Evolutionary conservation across 2,797 vertebrate species (phyloP), one percentile per base, ranked within the genome.

Genomic region (Lagodon rhomboides): DNA sequence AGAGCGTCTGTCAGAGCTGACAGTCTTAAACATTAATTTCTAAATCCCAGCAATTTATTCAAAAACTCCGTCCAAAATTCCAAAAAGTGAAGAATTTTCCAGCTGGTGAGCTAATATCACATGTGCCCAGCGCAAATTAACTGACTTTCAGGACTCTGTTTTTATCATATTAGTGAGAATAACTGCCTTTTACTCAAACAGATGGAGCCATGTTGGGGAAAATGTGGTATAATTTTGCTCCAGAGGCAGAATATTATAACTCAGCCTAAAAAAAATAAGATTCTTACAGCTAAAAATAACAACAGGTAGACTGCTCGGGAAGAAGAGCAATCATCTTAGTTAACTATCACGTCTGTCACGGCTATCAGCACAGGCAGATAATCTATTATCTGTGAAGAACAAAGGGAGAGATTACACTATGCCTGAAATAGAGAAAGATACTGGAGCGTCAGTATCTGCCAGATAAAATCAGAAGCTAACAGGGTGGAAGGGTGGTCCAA

Each of bases 81-180:
- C 50, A 54, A 74, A 71, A 34, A 49, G 22, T 27, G 16, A 71
- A 43, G 62, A 47, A 63, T 56, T 56, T 61, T 60, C 87, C 87
- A 89, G 69, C 23, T 58, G 64, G 59, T 86, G 77, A 87, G 75
- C 71, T 82, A 81, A 87, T 78, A 60, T 63, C 23, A 50, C 50
- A 44, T 2, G 22, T 25, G 62, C 85, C 77, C 82, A 79, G 66
- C 53, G 62, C 62, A 85, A 79, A 85, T 73, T 12, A 68, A 74
- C 53, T 53, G 22, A 27, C 61, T 78, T 71, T 67, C 8, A 62
- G 59, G 58, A 49, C 68, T 65, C 49, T n/a, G 69, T 73, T 69
- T 75, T 63, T 44, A 47, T 77, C 67, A 56, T 54, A 62, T 73
- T 60, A 71, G 53, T 30, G 49, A 75, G 15, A n/a, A 46, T 20